Base-by-base conservation (phyloP, 2,113 vertebrate genomes). In the Hyperoodon ampullatus region DNA sequence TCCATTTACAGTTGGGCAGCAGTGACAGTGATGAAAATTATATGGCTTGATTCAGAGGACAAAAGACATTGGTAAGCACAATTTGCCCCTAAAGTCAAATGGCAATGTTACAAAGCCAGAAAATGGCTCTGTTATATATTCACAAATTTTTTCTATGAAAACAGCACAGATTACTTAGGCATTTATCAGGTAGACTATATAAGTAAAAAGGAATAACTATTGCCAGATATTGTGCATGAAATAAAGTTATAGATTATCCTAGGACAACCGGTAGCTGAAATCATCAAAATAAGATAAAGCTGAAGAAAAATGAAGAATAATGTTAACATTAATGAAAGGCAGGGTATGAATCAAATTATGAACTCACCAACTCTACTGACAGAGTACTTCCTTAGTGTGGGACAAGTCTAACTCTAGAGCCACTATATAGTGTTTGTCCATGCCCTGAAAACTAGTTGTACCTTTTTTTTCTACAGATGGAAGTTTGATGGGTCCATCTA, bases 41-140 rank as follows among this genome's bases (percentile, higher is more conserved):
- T 28, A 85, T 72, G 50, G 58, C 44, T 96, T 96, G 12, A 93
- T 70, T 95, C 55, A 93, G 47, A 96, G 84, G 70, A 61, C 74
- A 28, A 80, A 78, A 14, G 63, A 88, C 28, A 71, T 1, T 71
- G 2, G 0, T 83, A 66, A 86, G 4, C 14, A 58, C 28, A 23
- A 65, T 47, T 86, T 75, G 5, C 13, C 28, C 16, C 60, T 23
- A n/a, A 80, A 21, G 33, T 70, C 39, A 88, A 93, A 65, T 50
- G 18, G 26, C 16, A 88, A 42, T 53, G 21, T 61, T 70, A 71
- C 21, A 53, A 87, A 92, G 15, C 11, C 21, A 93, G 35, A 65
- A 92, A 95, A 96, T 88, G 23, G 23, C 6, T 95, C n/a, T 70
- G 12, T 90, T 68, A 28, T 5, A 55, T 35, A 81, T 28, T 39